phyloP scores from a whole-genome alignment of 2,888 invertebrate species.

The Oegoconia quadripuncta region DNA sequence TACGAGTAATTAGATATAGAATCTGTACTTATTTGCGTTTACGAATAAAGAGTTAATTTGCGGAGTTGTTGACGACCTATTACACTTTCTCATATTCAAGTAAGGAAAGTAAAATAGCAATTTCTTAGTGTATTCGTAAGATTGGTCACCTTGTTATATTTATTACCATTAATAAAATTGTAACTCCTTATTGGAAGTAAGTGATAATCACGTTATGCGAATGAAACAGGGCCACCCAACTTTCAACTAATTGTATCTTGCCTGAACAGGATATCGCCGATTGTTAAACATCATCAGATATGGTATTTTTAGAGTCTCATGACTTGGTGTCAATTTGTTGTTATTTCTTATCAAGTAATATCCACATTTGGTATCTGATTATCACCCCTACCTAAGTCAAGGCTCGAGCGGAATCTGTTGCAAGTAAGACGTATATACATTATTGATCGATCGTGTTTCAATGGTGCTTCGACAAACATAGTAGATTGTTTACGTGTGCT shows the following conservation, averaged over 20 bases:
- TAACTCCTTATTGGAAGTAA: too few species aligned
- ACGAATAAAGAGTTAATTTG: too few species aligned
- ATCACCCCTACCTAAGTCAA: constrained; percentile 43
- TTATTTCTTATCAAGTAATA: constrained; percentile 48
- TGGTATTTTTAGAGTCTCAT: constrained; percentile 28
- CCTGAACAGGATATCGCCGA: background rate
- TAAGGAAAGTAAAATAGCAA: too few species aligned
- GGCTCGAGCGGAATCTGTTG: constrained; percentile 52
- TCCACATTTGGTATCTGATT: constrained; percentile 46
- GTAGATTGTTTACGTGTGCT: constrained; percentile 49
- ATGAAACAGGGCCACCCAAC: too few species aligned
- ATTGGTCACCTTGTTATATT: too few species aligned
- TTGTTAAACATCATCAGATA: constrained; percentile 10
- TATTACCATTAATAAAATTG: too few species aligned
- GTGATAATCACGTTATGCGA: too few species aligned
- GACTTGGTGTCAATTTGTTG: constrained; percentile 45
- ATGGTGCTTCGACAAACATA: constrained; percentile 49
- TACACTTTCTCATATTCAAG: too few species aligned
- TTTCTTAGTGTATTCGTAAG: too few species aligned
- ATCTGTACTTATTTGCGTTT: too few species aligned
- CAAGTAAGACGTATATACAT: constrained; percentile 33
- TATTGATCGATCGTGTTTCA: constrained; percentile 51
- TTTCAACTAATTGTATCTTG: background rate
- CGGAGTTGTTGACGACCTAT: too few species aligned
- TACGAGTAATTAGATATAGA: too few species aligned